Percentiles rank a stretch among this genome's conserved stretches.
phyloP scores from a whole-genome alignment of 2,888 invertebrate genomes.

The Chrysolina haemoptera region DNA sequence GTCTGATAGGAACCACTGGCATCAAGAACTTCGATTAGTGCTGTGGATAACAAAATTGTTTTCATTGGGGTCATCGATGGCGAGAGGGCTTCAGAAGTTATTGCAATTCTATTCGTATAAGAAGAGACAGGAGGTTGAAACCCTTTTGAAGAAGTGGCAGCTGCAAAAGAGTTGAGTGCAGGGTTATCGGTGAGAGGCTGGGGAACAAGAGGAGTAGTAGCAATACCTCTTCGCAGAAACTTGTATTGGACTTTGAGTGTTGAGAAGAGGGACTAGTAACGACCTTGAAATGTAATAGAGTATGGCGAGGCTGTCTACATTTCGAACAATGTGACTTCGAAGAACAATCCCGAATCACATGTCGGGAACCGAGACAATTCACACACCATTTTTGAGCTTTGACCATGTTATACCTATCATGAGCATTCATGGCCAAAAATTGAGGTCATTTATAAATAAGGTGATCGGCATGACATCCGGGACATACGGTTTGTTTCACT shows the following conservation, averaged over 20 bases:
- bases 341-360: background rate
- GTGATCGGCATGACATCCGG: background rate
- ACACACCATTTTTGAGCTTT: conserved; percentile 1
- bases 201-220: no score
- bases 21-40: background rate
- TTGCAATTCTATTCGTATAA: background rate
- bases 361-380: background rate
- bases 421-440: background rate
- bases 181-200: no score
- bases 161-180: no score
- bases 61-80: background rate
- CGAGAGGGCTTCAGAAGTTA: background rate
- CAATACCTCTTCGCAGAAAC: no score
- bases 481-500: background rate
- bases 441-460: background rate
- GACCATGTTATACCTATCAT: background rate
- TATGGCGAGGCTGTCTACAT: background rate
- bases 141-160: no score
- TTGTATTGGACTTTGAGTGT: background rate
- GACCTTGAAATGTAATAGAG: no score
- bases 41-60: background rate
- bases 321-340: background rate
- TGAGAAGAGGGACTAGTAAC: background rate
- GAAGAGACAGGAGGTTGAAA: background rate
- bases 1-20: background rate